Evolutionary conservation across 2,113 vertebrate genomes (phyloP), one percentile per base, ranked within the genome.

Genomic region (Greenwoodochromis staneri): DNA sequence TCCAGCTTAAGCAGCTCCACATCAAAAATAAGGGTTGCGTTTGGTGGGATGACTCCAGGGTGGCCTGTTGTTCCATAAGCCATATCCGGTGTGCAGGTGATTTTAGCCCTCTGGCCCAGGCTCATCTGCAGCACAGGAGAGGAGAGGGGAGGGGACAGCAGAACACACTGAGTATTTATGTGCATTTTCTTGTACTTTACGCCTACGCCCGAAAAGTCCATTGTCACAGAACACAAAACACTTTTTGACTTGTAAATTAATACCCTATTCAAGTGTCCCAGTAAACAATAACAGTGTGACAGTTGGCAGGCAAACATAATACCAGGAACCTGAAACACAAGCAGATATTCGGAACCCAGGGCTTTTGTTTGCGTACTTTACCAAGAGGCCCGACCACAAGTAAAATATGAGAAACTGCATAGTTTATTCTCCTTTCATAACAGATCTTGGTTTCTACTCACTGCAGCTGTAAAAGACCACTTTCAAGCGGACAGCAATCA

Each of bases 1-100:
- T 99, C 98, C 94, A 99, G 96, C 95, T 98, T 98, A 90, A 99
- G 97, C 85, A 99, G 98, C 92, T 99, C 99, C 96, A 99, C 98
- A 2, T 99, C 99, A 13, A 99, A 99, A 96, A 99, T 97, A 88
- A 99, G 98, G 1, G 98, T 99, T 91, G 98, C 99, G 9, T 99
- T 99, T 54, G 98, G 97, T 38, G 99, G 99, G 96, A 99, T 99
- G 95, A 99, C 99, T 61, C 99, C 99, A 0, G 99, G 99, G 94
- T 99, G 98, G 86, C 99, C 99, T 1, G 98, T 99, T 81, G 96
- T 92, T 95, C 99, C 99, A 1, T 99, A 99, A 3, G 98, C 99
- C 97, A 99, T 97, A 76, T 99, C 98, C 17, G 98, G 98, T 90
- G 98, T 98, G 95, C 98, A 99, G 95, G 98, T 99, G 96, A 99